phyloP scores from a whole-genome alignment of 2,888 invertebrate genomes.

The Calameuta pallipes region DNA sequence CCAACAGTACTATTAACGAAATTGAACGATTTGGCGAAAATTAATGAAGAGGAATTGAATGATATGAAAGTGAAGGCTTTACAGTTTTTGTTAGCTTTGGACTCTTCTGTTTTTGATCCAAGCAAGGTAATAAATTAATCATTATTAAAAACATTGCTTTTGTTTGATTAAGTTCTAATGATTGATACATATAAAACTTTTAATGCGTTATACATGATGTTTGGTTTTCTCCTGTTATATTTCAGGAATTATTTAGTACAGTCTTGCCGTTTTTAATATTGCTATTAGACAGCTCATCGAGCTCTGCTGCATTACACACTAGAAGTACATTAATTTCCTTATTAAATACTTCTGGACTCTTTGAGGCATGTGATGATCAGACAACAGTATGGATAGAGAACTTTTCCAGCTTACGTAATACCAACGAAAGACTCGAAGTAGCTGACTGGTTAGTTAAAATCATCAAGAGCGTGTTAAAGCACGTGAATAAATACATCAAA shows the following conservation, averaged over 20 bases:
- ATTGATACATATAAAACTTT: too few relatives aligned
- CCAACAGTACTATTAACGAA: slow-evolving; percentile 37
- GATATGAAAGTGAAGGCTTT: slow-evolving; percentile 64
- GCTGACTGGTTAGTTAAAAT: slow-evolving; percentile 52
- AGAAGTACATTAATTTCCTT: slow-evolving; percentile 71
- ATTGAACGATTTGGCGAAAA: slow-evolving; percentile 29
- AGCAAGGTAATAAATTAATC: slow-evolving; percentile 31
- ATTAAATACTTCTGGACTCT: slow-evolving; percentile 74
- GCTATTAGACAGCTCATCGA: slow-evolving; percentile 33
- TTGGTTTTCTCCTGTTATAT: too few relatives aligned
- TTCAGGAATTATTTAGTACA: slow-evolving; percentile 42
- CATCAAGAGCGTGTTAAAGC: slow-evolving; percentile 36
- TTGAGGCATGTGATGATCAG: slow-evolving; percentile 74
- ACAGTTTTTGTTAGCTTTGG: slow-evolving; percentile 61
- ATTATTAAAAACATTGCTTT: too few relatives aligned
- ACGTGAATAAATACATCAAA: slow-evolving; percentile 49
- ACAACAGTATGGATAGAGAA: slow-evolving; percentile 76
- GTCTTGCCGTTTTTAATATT: slow-evolving; percentile 49
- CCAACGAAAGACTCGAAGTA: slow-evolving; percentile 39
- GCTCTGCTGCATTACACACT: slow-evolving; percentile 56
- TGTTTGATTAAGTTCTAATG: too few relatives aligned
- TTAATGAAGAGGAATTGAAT: slow-evolving; percentile 31
- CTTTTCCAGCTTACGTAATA: slow-evolving; percentile 51
- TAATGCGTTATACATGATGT: too few relatives aligned
- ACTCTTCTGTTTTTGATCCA: slow-evolving; percentile 57